phyloP scores from a whole-genome alignment of 2,888 invertebrate genomes.

The Melikaiella ostensackeni region DNA sequence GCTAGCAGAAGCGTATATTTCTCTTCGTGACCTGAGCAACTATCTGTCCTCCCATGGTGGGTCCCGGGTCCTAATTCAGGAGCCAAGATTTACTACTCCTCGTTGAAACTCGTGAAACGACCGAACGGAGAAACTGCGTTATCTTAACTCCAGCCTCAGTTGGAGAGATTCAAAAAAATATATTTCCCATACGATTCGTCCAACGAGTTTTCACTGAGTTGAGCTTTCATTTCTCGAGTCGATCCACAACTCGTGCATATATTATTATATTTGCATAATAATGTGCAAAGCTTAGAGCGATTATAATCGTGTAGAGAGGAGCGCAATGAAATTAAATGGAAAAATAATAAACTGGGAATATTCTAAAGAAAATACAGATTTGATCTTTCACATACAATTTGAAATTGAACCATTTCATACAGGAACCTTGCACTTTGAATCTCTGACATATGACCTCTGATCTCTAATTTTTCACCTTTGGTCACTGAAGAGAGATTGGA shows the following conservation, averaged over 20 bases:
- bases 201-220: constrained; percentile 9
- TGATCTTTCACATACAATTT: no score
- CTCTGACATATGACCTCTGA: no score
- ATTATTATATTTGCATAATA: constrained; percentile 31
- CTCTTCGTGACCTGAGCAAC: constrained; percentile 10
- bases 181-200: constrained; percentile 12
- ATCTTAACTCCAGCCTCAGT: constrained; percentile 2
- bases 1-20: not conserved
- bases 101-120: constrained; percentile 34
- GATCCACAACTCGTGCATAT: not conserved
- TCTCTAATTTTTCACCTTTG: no score
- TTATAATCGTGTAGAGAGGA: not conserved
- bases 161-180: constrained; percentile 8
- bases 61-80: constrained; percentile 20
- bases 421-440: no score
- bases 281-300: not conserved
- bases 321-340: no score
- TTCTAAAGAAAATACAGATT: no score
- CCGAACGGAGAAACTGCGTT: constrained; percentile 31
- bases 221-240: constrained; percentile 1
- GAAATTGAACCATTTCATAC: no score
- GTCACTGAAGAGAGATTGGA: no score
- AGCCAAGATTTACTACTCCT: constrained; percentile 19
- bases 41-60: constrained; percentile 14
- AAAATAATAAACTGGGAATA: no score